Evolutionary conservation across 1,140 invertebrate species (phyloP).

Genomic region (Pseudomyrmex cubaensis): DNA sequence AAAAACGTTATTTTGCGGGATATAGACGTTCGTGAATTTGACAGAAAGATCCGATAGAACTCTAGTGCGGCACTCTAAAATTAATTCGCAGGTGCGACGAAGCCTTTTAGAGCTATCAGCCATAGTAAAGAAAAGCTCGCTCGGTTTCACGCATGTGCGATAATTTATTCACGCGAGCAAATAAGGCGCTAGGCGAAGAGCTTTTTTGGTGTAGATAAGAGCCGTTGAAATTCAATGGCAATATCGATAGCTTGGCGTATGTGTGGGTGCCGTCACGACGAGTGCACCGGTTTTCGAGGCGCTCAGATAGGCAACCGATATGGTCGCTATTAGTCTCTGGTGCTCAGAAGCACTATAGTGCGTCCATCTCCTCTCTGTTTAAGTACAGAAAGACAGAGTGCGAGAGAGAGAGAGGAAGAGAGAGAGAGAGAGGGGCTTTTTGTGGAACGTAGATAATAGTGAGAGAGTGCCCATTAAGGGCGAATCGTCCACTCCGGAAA

Average conservation of each 20-base stretch:
- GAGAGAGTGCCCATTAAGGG: conserved; percentile 77
- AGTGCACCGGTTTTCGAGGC: conserved; percentile 51
- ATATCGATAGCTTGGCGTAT: conserved; percentile 35
- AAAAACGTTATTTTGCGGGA: not conserved
- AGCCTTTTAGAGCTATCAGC: not conserved
- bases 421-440: conserved; percentile 64
- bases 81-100: conserved; percentile 27
- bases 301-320: conserved; percentile 71
- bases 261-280: conserved; percentile 2
- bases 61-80: not conserved
- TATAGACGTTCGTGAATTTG: conserved; percentile 21
- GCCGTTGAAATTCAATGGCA: conserved; percentile 66
- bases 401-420: not conserved
- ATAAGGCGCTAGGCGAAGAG: conserved; percentile 31
- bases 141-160: conserved; percentile 7
- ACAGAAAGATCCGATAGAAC: not conserved
- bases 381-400: conserved; percentile 65
- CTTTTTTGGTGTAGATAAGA: conserved; percentile 64
- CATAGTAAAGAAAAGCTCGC: conserved; percentile 10
- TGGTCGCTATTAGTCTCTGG: conserved; percentile 73
- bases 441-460: conserved; percentile 74
- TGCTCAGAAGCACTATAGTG: conserved; percentile 72
- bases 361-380: conserved; percentile 67
- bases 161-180: conserved; percentile 46
- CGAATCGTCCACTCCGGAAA: conserved; percentile 70